Evolutionary conservation across 2,797 vertebrate species (phyloP).

Genomic region (Bucorvus abyssinicus): DNA sequence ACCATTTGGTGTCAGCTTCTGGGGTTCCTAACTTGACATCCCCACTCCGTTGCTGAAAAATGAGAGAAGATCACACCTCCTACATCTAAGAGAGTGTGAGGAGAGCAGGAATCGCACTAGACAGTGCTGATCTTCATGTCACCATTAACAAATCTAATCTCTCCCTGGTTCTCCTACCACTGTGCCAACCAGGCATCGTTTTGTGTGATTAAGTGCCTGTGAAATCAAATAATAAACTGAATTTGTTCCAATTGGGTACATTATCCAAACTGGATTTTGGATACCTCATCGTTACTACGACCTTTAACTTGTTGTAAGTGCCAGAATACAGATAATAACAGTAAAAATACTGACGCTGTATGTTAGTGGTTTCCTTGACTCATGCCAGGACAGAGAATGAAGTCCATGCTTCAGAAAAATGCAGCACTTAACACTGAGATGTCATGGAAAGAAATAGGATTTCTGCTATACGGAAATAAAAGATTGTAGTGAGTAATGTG

Average conservation of each 20-base stretch:
- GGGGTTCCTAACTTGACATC: constrained; percentile 7
- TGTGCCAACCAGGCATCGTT: neutral
- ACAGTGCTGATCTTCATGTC: neutral
- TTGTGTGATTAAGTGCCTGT: neutral
- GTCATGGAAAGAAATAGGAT: neutral
- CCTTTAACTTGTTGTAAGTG: neutral
- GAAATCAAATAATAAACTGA: constrained; percentile 53
- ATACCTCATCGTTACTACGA: neutral
- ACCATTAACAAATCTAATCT: neutral
- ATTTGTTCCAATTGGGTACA: constrained; percentile 8
- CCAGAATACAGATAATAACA: neutral
- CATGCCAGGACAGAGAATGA: neutral
- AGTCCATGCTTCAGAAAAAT: neutral
- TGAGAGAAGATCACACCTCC: constrained; percentile 2
- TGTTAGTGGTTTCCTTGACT: neutral
- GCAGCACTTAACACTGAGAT: neutral
- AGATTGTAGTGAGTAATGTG: neutral
- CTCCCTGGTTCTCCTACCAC: constrained; percentile 11
- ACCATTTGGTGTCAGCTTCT: neutral
- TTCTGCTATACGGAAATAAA: neutral
- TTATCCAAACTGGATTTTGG: constrained; percentile 20
- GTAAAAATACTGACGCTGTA: neutral
- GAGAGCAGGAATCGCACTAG: neutral
- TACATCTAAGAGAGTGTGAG: neutral
- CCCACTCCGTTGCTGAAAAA: neutral